Percentiles rank a stretch among this genome's conserved stretches.
phyloP scores from a whole-genome alignment of 2,113 vertebrate genomes.

The Delphinapterus leucas region DNA sequence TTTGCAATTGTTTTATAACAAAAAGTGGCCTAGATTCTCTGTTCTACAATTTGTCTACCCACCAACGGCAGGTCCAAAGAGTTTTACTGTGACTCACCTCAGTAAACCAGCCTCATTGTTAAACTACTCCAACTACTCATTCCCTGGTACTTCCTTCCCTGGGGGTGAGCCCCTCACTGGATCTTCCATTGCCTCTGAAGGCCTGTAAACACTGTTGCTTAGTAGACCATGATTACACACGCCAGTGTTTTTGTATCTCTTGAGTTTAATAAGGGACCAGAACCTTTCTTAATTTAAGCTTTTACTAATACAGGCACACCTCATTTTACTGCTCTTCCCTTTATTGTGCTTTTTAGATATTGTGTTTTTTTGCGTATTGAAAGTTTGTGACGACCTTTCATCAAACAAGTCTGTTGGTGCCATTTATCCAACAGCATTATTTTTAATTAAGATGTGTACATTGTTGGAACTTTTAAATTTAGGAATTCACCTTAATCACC shows the following conservation, averaged over 20 bases:
- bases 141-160: background rate
- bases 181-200: fast-evolving
- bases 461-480: background rate
- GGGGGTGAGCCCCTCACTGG: fast-evolving
- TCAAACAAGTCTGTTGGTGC: background rate
- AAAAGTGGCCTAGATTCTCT: background rate
- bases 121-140: background rate
- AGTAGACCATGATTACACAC: background rate
- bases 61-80: background rate
- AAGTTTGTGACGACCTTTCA: background rate
- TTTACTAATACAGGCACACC: background rate
- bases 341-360: background rate
- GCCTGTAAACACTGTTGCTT: background rate
- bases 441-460: background rate
- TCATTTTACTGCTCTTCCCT: background rate
- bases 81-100: background rate
- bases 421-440: background rate
- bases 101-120: background rate
- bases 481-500: background rate
- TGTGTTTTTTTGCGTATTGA: background rate
- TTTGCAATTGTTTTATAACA: background rate
- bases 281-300: background rate
- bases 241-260: background rate
- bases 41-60: background rate
- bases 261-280: constrained; percentile 32